A percentile compares a stretch with the other conserved stretches of the same genome.
phyloP scores from a whole-genome alignment of 2,113 vertebrate species.

The Pristiophorus japonicus region DNA sequence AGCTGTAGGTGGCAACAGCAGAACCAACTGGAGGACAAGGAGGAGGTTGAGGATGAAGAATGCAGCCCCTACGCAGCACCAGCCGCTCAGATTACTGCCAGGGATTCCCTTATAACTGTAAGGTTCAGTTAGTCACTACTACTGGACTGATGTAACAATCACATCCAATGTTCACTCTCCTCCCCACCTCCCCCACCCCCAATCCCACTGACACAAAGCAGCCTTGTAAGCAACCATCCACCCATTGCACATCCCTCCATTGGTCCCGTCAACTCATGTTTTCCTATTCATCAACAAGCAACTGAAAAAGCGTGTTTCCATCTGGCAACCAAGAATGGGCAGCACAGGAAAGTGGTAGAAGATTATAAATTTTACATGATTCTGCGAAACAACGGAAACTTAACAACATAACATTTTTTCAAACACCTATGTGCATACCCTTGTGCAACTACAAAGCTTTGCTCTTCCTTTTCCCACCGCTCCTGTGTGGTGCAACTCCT shows the following conservation, averaged over 20 bases:
- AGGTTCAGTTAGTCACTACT: neutral
- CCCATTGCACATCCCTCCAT: neutral
- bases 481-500: neutral
- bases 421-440: neutral
- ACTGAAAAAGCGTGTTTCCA: neutral
- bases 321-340: neutral
- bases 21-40: too few relatives aligned
- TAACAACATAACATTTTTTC: neutral
- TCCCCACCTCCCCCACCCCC: neutral
- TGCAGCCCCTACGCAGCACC: neutral
- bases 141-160: neutral
- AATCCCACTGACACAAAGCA: neutral
- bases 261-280: neutral
- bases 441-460: neutral
- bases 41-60: neutral
- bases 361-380: neutral
- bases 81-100: neutral
- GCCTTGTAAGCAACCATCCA: neutral
- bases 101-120: neutral
- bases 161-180: neutral
- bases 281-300: neutral
- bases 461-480: neutral
- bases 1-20: too few relatives aligned
- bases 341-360: neutral
- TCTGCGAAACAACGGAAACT: neutral